phyloP scores from a whole-genome alignment of 2,113 vertebrate genomes.

The Aphyosemion australe region DNA sequence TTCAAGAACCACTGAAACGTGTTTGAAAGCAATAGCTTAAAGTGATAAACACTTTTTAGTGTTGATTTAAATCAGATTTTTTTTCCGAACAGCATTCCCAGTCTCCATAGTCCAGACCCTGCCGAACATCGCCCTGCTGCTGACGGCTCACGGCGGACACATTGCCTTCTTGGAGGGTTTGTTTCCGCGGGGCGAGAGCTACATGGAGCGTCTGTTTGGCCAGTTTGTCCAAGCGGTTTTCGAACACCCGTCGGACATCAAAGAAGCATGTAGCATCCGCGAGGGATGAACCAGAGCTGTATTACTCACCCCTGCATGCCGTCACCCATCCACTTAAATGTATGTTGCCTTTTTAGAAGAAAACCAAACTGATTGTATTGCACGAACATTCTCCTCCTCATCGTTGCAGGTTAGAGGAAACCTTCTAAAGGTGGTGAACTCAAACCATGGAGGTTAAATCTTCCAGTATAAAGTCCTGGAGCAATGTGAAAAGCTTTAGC shows the following conservation, averaged over 20 bases:
- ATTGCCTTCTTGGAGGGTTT: constrained; percentile 85
- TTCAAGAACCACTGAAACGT: too few relatives aligned
- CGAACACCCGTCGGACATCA: constrained; percentile 70
- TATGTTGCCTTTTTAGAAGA: not conserved
- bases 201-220: constrained; percentile 79
- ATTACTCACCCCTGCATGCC: constrained; percentile 11
- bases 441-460: not conserved
- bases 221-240: constrained; percentile 77
- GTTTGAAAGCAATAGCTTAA: too few relatives aligned
- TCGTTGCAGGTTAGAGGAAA: constrained; percentile 1
- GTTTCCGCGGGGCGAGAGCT: constrained; percentile 75
- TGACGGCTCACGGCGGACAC: constrained; percentile 83
- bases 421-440: not conserved
- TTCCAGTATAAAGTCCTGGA: not conserved
- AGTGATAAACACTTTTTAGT: too few relatives aligned
- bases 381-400: constrained; percentile 42
- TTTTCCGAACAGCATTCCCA: constrained; percentile 74
- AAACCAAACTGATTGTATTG: constrained; percentile 19
- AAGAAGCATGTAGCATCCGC: constrained; percentile 58
- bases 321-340: not conserved
- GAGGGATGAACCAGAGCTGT: constrained; percentile 6
- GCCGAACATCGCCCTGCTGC: constrained; percentile 77
- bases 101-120: constrained; percentile 63
- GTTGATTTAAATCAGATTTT: too few relatives aligned
- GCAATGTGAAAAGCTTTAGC: not conserved